phyloP scores from a whole-genome alignment of 2,113 vertebrate species.

The Lontra canadensis region DNA sequence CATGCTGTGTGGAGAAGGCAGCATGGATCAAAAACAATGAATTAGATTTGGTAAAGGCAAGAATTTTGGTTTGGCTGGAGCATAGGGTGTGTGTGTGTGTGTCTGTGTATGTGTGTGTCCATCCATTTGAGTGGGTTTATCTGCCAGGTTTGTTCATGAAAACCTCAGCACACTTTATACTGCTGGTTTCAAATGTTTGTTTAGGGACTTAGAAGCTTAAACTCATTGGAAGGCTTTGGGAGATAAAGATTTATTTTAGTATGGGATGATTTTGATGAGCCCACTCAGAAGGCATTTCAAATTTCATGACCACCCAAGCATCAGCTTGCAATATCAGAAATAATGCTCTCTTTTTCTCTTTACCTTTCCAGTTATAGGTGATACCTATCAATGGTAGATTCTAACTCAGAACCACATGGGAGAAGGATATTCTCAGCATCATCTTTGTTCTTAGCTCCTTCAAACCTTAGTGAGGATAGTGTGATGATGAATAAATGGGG shows the following conservation, averaged over 20 bases:
- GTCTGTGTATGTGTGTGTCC: neutral
- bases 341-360: neutral
- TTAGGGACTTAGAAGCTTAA: neutral
- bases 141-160: neutral
- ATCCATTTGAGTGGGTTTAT: neutral
- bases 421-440: neutral
- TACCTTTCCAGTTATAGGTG: neutral
- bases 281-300: neutral
- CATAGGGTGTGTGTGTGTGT: neutral
- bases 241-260: neutral
- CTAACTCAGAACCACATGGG: neutral
- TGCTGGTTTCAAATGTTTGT: neutral
- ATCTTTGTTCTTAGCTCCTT: neutral
- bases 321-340: neutral
- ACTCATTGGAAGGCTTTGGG: neutral
- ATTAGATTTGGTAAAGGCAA: neutral
- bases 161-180: neutral
- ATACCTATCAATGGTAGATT: neutral
- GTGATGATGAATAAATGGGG: neutral
- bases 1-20: neutral
- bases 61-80: neutral
- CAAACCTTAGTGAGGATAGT: neutral
- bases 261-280: neutral
- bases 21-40: neutral
- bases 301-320: neutral